Conservation (phyloP, 2,888 invertebrate genomes). For the Stegana nigrithorax region DNA sequence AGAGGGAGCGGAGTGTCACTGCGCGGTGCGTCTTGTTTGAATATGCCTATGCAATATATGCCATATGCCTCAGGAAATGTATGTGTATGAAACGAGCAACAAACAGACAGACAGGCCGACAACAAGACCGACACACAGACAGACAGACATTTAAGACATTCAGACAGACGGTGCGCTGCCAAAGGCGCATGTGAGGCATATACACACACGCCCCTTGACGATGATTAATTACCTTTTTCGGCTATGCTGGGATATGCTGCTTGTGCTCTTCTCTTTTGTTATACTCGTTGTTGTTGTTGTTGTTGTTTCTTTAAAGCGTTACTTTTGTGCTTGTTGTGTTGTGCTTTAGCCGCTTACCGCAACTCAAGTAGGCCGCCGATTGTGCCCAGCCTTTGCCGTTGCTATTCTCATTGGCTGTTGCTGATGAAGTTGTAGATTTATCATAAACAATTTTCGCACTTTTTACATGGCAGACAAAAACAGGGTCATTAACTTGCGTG, state of each 20-base stretch:
- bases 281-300: conserved; percentile 18
- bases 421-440: conserved; percentile 55
- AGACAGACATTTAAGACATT: conserved; percentile 1
- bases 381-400: too few species aligned
- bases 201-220: conserved; percentile 65
- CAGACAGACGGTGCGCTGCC: conserved; percentile 32
- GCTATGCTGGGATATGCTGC: not conserved
- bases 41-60: conserved; percentile 53
- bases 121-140: conserved; percentile 1
- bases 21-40: conserved; percentile 24
- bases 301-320: conserved; percentile 18
- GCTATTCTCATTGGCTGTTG: too few species aligned
- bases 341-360: conserved; percentile 37
- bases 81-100: too few species aligned
- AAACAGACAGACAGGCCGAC: conserved; percentile 28
- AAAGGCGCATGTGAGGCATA: conserved; percentile 54
- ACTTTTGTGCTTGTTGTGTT: conserved; percentile 39
- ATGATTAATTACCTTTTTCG: conserved; percentile 65
- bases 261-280: too few species aligned
- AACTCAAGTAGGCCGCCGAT: too few species aligned
- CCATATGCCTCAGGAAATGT: conserved; percentile 50
- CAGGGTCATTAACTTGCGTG: too few species aligned
- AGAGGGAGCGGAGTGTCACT: too few species aligned
- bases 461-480: too few species aligned
- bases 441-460: conserved; percentile 48